Percentiles rank a stretch among this genome's conserved stretches.
phyloP scores from a whole-genome alignment of 2,113 vertebrate species.

The Theropithecus gelada region DNA sequence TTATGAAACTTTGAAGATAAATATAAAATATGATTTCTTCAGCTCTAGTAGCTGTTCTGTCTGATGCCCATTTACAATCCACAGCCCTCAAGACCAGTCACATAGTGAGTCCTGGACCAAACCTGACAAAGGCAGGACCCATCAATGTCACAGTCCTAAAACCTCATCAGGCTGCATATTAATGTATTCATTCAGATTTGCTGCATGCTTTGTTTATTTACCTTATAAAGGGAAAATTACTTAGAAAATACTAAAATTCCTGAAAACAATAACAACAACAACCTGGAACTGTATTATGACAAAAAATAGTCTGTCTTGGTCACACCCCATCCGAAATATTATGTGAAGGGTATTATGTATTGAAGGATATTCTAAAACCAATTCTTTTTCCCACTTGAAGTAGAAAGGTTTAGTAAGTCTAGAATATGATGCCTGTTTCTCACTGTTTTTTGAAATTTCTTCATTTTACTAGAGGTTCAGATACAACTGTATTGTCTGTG shows the following conservation, averaged over 20 bases:
- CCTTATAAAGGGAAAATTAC: neutral
- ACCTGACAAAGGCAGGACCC: neutral
- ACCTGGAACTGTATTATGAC: neutral
- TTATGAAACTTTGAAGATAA: neutral
- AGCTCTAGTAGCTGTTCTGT: neutral
- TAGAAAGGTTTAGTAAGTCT: neutral
- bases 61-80: neutral
- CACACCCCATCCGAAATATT: neutral
- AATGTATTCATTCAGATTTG: neutral
- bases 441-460: neutral
- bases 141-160: neutral
- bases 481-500: neutral
- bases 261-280: neutral
- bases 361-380: neutral
- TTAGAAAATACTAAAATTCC: neutral
- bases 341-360: neutral
- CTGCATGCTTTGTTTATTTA: neutral
- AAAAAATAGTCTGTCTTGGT: neutral
- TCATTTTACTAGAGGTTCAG: neutral
- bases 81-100: neutral
- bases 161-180: neutral
- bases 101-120: neutral
- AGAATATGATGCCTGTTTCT: neutral
- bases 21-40: neutral
- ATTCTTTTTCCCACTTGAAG: neutral